Conservation (phyloP, 2,797 vertebrate species). For the Chloroceryle inda region DNA sequence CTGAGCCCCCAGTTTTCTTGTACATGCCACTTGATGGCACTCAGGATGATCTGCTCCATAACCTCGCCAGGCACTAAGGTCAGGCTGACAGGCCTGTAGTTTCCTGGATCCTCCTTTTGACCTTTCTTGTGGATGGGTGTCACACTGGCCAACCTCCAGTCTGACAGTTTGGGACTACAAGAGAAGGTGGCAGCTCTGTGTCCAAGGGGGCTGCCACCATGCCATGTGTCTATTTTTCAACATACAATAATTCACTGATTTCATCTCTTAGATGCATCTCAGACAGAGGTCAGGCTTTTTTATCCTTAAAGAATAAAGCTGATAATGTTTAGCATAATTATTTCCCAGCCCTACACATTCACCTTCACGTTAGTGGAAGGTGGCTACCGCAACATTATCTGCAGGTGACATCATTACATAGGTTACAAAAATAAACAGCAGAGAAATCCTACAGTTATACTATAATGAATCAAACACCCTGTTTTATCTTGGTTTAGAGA, state of each 20-base stretch:
- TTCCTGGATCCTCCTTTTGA: too few relatives aligned
- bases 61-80: too few relatives aligned
- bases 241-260: not conserved
- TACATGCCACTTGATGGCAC: too few relatives aligned
- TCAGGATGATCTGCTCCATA: too few relatives aligned
- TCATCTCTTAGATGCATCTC: conserved; percentile 6
- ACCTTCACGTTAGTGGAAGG: not conserved
- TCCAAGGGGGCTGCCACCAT: not conserved
- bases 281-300: not conserved
- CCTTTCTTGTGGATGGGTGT: too few relatives aligned
- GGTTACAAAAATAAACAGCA: not conserved
- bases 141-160: not conserved
- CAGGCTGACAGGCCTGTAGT: too few relatives aligned
- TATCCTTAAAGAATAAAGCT: conserved; percentile 33
- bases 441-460: not conserved
- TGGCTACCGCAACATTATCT: not conserved
- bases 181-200: not conserved
- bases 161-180: not conserved
- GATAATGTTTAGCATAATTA: not conserved
- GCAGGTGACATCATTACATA: not conserved
- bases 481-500: not conserved
- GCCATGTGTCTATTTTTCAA: conserved; percentile 31
- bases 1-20: too few relatives aligned
- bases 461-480: not conserved
- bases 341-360: not conserved